These are phyloP conservation scores for Arnoldichthys spilopterus DNA, from an alignment of 2,797 vertebrate genomes.

Conservation along the genomic window DNA sequence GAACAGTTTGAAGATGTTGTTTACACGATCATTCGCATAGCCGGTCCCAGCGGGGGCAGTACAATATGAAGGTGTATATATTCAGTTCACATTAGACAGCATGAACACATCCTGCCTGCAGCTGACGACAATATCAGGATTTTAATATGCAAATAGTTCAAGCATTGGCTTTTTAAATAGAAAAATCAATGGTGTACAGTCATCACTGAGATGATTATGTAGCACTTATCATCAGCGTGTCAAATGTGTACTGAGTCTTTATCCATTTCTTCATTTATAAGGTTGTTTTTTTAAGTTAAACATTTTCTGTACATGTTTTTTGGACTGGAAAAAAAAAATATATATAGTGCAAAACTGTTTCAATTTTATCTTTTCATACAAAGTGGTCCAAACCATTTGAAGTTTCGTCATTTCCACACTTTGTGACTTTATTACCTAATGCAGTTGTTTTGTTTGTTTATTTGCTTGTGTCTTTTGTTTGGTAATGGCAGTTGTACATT, in stretches of 20 bases:
- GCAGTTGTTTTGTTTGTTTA: slow-evolving; percentile 18
- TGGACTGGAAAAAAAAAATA: slow-evolving; percentile 16
- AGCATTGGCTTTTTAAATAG: not conserved
- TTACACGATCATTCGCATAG: slow-evolving; percentile 42
- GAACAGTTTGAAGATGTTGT: slow-evolving; percentile 37
- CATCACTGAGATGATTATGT: not conserved
- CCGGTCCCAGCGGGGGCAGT: not conserved
- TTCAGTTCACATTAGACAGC: slow-evolving; percentile 19
- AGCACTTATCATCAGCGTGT: slow-evolving; percentile 18
- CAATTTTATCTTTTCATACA: slow-evolving; percentile 23
- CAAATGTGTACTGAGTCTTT: not conserved
- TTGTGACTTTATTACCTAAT: slow-evolving; percentile 29
- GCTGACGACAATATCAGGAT: not conserved
- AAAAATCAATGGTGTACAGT: not conserved
- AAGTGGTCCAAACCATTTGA: slow-evolving; percentile 50
- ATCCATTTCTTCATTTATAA: slow-evolving; percentile 33
- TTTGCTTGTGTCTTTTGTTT: slow-evolving; percentile 39
- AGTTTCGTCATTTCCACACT: slow-evolving; percentile 40
- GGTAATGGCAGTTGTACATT: slow-evolving; percentile 48
- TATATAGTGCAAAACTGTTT: slow-evolving; percentile 24
- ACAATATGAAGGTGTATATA: slow-evolving; percentile 44
- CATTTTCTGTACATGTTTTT: slow-evolving; percentile 14
- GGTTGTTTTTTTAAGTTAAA: slow-evolving; percentile 30
- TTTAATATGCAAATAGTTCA: slow-evolving; percentile 17
- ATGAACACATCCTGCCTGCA: slow-evolving; percentile 10